Evolutionary conservation across 1,140 invertebrate genomes (phyloP).

Genomic region (Drosophila equinoxialis): DNA sequence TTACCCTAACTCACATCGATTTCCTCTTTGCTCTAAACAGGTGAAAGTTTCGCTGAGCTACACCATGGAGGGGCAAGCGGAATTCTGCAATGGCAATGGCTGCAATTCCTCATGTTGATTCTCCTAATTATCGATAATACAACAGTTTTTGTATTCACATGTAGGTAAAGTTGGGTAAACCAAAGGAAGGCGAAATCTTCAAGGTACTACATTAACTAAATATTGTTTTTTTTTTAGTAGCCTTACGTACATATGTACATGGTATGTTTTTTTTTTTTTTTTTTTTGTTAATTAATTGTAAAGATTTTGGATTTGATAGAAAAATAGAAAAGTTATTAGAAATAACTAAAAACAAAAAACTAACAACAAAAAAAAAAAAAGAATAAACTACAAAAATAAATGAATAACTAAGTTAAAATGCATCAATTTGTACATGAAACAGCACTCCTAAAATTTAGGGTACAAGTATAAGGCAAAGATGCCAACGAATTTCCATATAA

Average conservation of each 20-base stretch:
- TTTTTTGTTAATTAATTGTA: constrained; percentile 79
- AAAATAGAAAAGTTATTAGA: constrained; percentile 65
- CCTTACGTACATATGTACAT: constrained; percentile 27
- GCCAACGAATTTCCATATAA: constrained; percentile 70
- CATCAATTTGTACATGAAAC: constrained; percentile 76
- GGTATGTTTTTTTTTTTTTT: constrained; percentile 12
- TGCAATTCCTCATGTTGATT: constrained; percentile 47
- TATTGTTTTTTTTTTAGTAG: constrained; percentile 31
- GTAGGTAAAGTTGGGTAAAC: constrained; percentile 54
- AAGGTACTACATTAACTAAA: constrained; percentile 18
- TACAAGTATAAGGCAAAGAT: constrained; percentile 34
- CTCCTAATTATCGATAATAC: constrained; percentile 38
- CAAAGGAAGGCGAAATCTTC: constrained; percentile 7
- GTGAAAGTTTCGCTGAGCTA: constrained; percentile 86
- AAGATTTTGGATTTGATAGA: constrained; percentile 61
- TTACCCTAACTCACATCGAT: background rate
- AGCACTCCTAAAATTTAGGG: constrained; percentile 64
- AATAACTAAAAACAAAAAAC: constrained; percentile 70
- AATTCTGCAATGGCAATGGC: constrained; percentile 5
- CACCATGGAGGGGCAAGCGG: constrained; percentile 83
- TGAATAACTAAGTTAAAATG: constrained; percentile 58
- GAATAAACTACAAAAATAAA: constrained; percentile 26
- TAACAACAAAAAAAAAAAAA: constrained; percentile 37
- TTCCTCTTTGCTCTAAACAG: constrained; percentile 60
- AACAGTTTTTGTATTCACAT: constrained; percentile 20